Evolutionary conservation across 2,797 vertebrate species (phyloP), one percentile per base, ranked within the genome.

Genomic region (Zonotrichia albicollis): DNA sequence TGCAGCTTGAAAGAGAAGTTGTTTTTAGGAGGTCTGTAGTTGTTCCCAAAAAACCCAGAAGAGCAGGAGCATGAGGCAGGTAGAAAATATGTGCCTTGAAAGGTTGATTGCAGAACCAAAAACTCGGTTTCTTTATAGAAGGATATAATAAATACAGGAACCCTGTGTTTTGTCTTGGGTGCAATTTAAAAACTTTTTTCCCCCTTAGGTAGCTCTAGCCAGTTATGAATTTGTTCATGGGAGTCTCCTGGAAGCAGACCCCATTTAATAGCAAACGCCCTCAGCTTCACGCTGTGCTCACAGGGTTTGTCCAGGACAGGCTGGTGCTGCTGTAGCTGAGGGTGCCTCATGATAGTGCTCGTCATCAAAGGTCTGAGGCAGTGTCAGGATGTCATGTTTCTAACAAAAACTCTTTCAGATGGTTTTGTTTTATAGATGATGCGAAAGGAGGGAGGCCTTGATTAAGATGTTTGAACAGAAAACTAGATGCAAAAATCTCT

Each of bases 51-150:
- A 20, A 89, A 77, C 10, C 7, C 13, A 66, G 32, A 84, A 87
- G 9, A 61, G 13, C 19, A 40, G 0, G 2, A 80, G 6, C 0
- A 0, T 40, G 14, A 89, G 57, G 7, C 12, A 40, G 20, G 43
- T 30, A 20, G 45, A 45, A 65, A 57, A 20, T 8, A 23, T 1
- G 8, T 3, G 18, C 20, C 26, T 67, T 58, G 21, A 36, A 43
- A 54, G 1, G 10, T 38, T 85, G 61, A 34, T 45, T 83, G 62
- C n/a, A 62, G 50, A 61, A 58, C 10, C 6, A 55, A n/a, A 80
- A 74, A 61, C 16, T 3, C 25, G 46, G 53, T 48, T 83, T 65
- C 26, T 42, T 87, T 26, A 22, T 2, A 11, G n/a, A 79, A 67
- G 19, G 65, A n/a, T 46, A 34, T 30, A 72, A 78, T 36, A 3